Base-by-base conservation (phyloP, 2,113 vertebrate genomes). In the Cottus gobio region DNA sequence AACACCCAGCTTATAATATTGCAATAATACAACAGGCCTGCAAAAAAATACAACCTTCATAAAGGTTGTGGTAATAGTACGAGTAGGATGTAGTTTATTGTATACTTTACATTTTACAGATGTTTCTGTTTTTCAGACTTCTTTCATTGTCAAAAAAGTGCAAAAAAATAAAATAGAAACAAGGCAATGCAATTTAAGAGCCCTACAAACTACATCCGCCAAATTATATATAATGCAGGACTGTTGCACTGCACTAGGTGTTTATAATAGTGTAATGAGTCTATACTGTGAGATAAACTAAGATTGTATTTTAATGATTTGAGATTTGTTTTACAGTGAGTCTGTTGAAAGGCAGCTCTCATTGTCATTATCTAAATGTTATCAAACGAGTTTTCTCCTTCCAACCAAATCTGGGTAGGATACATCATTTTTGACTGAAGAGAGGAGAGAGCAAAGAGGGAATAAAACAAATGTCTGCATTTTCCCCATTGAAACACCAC, bases 401-500 rank as follows among this genome's bases (percentile, higher is more conserved):
- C 20, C 11, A 30, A 54, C 22, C 24, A 71, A 60, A 71, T 80
- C n/a, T 79, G 2, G 22, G 5, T 34, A 60, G 15, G 28, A 84
- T 77, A 60, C 1, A 75, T 83, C n/a, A 58, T 83, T 84, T 71
- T 74, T 18, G 62, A 58, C 50, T 6, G 39, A 44, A 9, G 6
- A 75, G 39, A 61, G 22, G 61, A 71, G 34, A 37, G 71, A 36
- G 62, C 16, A 46, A 28, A 75, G 20, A 42, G 30, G 16, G 64
- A 58, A 48, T 52, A 77, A 75, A 77, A 84, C 37, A 52, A 64
- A 62, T 52, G 36, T 46, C 52, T 46, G 28, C 68, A 28, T 90
- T 92, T 84, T 79, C 58, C 70, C 87, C 70, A 73, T 80, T 91
- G 67, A 91, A 91, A 68, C 74, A 5, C 26, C 34, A 77, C 42